Evolutionary conservation across 2,888 invertebrate species (phyloP), one percentile per base, ranked within the genome.

Genomic region (Xanthorhoe designata): DNA sequence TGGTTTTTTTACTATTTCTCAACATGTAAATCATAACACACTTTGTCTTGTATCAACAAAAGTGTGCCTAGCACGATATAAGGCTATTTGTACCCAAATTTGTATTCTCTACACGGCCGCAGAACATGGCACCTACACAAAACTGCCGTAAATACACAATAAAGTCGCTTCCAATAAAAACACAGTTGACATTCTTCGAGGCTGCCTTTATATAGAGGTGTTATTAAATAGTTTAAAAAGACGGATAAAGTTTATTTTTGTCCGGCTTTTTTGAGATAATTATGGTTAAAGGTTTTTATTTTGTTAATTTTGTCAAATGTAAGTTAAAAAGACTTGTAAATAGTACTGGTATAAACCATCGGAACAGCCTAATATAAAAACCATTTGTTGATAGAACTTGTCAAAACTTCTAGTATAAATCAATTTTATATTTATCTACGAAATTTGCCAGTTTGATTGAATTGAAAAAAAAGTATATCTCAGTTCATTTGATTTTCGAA

Each of bases 151-250:
- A 61, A 61, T 66, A 69, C 64, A 66, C 66, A 55, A 63, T 61
- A 66, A 64, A 69, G 68, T 69, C 57, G 65, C 64, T 67, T 35
- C 61, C 66, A 77, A 75, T 77, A 77, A 78, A 77, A 78, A 80
- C 79, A 73, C 72, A 75, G 72, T 78, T 74, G 71, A 69, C 77
- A 81, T 80, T 78, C 78, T 75, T 70, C 69, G 57, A 64, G 74
- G 75, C 77, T 80, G 77, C 79, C 80, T 81, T 81, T 81, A 66
- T 78, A 75, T 75, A 73, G 61, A 9, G 47, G 47, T 52, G 65
- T 29, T 8, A 5, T 32, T 2, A 32, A 32, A 32, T 7, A 4
- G 19, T 42, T 38, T 8, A 19, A 52, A 59, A 64, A 59, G 54
- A 19, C 58, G 54, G 64, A 35, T 1, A 53, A 57, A 38, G 9